Percentiles rank a stretch among this genome's conserved stretches.
phyloP scores from a whole-genome alignment of 2,888 invertebrate species.

The Lasius platythorax region DNA sequence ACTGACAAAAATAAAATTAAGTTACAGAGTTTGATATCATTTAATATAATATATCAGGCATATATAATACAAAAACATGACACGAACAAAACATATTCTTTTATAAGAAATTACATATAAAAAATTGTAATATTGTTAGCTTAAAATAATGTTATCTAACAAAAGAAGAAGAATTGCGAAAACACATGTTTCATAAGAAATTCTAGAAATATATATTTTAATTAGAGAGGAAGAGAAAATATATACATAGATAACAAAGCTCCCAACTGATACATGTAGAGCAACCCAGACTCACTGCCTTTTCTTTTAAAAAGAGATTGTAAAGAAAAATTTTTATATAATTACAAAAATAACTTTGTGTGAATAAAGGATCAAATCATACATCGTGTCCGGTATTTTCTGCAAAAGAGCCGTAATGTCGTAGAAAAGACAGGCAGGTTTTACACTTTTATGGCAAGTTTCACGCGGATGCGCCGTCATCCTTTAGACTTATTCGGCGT shows the following conservation, averaged over 20 bases:
- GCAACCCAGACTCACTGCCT: no score
- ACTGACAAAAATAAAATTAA: neutral
- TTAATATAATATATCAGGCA: neutral
- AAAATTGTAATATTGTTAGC: slow-evolving; percentile 3
- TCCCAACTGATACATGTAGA: neutral
- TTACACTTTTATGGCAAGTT: slow-evolving; percentile 33
- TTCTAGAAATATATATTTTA: neutral
- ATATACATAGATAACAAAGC: neutral
- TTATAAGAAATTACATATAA: neutral
- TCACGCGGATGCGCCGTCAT: slow-evolving; percentile 43
- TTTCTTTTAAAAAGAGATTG: neutral
- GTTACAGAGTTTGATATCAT: neutral
- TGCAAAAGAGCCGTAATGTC: slow-evolving; percentile 36
- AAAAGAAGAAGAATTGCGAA: neutral
- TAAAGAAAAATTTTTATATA: neutral
- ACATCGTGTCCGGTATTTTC: slow-evolving; percentile 21
- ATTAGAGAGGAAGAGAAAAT: neutral
- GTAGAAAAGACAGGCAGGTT: slow-evolving; percentile 23
- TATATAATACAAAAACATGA: neutral
- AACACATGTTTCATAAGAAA: neutral
- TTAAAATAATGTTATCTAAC: slow-evolving; percentile 9
- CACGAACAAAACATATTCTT: neutral
- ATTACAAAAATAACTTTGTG: slow-evolving; percentile 12
- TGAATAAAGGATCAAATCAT: slow-evolving; percentile 4
- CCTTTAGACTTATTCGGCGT: slow-evolving; percentile 46